Conservation (phyloP, 2,113 vertebrate species). For the Carassius gibelio region DNA sequence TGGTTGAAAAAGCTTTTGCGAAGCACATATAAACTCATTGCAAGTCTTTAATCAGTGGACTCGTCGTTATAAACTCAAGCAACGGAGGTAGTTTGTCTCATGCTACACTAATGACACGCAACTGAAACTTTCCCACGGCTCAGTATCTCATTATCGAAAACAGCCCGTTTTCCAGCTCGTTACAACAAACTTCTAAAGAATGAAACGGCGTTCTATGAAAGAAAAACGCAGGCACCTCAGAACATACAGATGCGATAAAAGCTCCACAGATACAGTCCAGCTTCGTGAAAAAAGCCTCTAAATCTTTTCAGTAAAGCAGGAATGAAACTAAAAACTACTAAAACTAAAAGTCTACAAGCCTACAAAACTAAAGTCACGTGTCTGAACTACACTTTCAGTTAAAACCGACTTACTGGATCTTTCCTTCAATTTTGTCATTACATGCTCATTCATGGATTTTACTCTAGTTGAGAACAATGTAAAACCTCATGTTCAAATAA, state of each 20-base stretch:
- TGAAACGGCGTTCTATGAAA: background rate
- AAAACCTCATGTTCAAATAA: background rate
- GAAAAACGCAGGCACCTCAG: background rate
- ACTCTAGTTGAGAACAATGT: background rate
- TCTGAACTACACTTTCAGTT: background rate
- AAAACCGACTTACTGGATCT: background rate
- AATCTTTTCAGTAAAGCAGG: background rate
- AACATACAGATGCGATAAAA: background rate
- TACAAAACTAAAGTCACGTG: conserved; percentile 42
- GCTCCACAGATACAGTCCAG: background rate
- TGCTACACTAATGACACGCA: background rate
- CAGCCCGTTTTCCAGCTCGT: background rate
- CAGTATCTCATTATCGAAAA: background rate
- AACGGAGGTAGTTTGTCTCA: background rate
- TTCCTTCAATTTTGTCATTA: background rate
- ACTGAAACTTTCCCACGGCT: background rate
- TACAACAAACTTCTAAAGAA: background rate
- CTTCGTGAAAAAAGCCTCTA: background rate
- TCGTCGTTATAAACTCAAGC: background rate
- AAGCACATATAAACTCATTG: background rate
- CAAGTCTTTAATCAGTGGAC: background rate
- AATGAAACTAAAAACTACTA: no score
- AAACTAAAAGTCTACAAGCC: no score
- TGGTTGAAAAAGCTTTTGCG: background rate
- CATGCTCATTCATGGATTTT: background rate